Evolutionary conservation across 2,113 vertebrate species (phyloP).

Genomic region (Perca flavescens): DNA sequence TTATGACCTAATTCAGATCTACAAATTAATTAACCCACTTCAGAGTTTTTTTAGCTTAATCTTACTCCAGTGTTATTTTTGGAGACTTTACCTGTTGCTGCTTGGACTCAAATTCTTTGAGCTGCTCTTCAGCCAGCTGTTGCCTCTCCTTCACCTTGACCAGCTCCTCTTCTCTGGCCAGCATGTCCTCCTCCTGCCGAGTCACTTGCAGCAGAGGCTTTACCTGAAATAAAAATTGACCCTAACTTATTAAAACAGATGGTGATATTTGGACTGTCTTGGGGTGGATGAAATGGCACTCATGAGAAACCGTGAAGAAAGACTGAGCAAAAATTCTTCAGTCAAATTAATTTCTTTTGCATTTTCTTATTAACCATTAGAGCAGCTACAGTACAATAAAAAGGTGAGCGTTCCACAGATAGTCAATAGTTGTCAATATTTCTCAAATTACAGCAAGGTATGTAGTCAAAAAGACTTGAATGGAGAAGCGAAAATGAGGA

Average conservation of each 20-base stretch:
- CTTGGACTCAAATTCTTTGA: conserved; percentile 88
- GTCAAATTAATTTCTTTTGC: too few species aligned
- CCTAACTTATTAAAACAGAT: neutral
- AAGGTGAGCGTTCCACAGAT: too few species aligned
- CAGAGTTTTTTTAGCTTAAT: neutral
- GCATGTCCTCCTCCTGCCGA: conserved; percentile 97
- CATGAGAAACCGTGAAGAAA: neutral
- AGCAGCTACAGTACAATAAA: neutral
- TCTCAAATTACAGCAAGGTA: neutral
- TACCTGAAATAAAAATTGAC: conserved; percentile 82
- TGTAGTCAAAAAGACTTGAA: neutral
- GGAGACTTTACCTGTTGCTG: conserved; percentile 88
- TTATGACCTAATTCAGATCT: neutral
- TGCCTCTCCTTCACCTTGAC: conserved; percentile 92
- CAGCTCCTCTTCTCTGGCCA: conserved; percentile 94
- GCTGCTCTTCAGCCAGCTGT: conserved; percentile 86
- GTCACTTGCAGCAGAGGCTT: conserved; percentile 96
- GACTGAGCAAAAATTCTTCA: neutral
- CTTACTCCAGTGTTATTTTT: neutral
- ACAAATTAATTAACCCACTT: neutral
- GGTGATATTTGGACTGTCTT: neutral
- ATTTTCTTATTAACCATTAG: neutral
- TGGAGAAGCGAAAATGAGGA: neutral
- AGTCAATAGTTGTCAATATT: neutral
- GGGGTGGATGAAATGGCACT: neutral